phyloP scores from a whole-genome alignment of 2,888 invertebrate genomes.

The Zeuzera pyrina region DNA sequence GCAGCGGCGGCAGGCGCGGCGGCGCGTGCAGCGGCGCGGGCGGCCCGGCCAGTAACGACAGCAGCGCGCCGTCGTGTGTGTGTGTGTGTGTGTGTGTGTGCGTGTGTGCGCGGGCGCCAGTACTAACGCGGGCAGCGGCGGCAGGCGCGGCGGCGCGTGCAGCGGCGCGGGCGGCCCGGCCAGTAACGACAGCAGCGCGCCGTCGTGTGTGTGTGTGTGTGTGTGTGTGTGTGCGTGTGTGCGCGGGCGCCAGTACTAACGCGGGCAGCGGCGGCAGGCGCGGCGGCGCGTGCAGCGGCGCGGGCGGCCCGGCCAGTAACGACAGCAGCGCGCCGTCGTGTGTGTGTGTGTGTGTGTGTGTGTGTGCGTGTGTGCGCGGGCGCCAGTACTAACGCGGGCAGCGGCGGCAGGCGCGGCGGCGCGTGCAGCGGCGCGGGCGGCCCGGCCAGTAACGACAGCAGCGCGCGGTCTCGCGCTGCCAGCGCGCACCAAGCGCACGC shows the following conservation, averaged over 20 bases:
- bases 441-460: constrained; percentile 75
- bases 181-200: constrained; percentile 78
- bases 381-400: constrained; percentile 29
- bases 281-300: constrained; percentile 32
- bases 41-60: constrained; percentile 71
- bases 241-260: too few species aligned
- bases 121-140: constrained; percentile 28
- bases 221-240: constrained; percentile 1
- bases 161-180: constrained; percentile 48
- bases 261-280: constrained; percentile 25
- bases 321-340: constrained; percentile 81
- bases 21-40: constrained; percentile 43
- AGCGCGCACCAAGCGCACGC: constrained; percentile 85
- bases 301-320: constrained; percentile 60
- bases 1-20: constrained; percentile 22
- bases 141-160: constrained; percentile 23
- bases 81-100: too few species aligned
- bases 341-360: too few species aligned
- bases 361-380: constrained; percentile 2
- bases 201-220: too few species aligned
- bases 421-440: constrained; percentile 42
- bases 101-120: too few species aligned
- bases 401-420: constrained; percentile 22
- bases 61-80: constrained; percentile 76
- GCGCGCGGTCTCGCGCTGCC: constrained; percentile 78